Evolutionary conservation across 2,113 vertebrate species (phyloP).

Genomic region (Chrysemys picta): DNA sequence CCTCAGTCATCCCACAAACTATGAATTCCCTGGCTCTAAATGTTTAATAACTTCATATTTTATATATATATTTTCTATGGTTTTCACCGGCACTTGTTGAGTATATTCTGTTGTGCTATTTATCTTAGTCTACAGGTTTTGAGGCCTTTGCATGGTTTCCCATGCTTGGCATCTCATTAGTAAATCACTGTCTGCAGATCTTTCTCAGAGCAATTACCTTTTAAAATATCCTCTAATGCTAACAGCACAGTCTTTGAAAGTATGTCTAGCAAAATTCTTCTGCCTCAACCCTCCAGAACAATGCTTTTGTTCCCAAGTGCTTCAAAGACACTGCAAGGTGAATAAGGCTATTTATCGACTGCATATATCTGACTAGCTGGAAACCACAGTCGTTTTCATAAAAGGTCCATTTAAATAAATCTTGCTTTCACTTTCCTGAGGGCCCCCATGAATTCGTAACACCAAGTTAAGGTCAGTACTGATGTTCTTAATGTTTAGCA

Average conservation of each 20-base stretch:
- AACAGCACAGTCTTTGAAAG: not conserved
- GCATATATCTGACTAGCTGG: constrained; percentile 45
- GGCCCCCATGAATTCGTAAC: constrained; percentile 66
- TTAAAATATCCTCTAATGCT: constrained; percentile 25
- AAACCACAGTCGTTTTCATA: constrained; percentile 69
- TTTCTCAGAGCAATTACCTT: constrained; percentile 44
- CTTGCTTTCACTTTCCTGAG: constrained; percentile 70
- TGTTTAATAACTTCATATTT: not conserved
- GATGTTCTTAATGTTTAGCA: constrained; percentile 64
- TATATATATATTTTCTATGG: not conserved
- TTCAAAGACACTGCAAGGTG: constrained; percentile 65
- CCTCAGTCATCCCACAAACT: constrained; percentile 5
- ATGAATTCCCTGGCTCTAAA: not conserved
- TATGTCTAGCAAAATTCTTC: constrained; percentile 42
- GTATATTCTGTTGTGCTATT: constrained; percentile 29
- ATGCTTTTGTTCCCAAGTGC: not conserved
- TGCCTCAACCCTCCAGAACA: constrained; percentile 44
- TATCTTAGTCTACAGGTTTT: constrained; percentile 26
- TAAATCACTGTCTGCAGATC: constrained; percentile 32
- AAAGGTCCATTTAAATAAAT: constrained; percentile 74
- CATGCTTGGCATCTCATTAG: constrained; percentile 46
- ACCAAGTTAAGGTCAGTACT: constrained; percentile 58
- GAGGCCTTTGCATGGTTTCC: constrained; percentile 27
- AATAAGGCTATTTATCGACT: constrained; percentile 57
- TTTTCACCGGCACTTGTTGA: constrained; percentile 10